Evolutionary conservation across 2,888 invertebrate genomes (phyloP).

Genomic region (Heliconius ethilla): DNA sequence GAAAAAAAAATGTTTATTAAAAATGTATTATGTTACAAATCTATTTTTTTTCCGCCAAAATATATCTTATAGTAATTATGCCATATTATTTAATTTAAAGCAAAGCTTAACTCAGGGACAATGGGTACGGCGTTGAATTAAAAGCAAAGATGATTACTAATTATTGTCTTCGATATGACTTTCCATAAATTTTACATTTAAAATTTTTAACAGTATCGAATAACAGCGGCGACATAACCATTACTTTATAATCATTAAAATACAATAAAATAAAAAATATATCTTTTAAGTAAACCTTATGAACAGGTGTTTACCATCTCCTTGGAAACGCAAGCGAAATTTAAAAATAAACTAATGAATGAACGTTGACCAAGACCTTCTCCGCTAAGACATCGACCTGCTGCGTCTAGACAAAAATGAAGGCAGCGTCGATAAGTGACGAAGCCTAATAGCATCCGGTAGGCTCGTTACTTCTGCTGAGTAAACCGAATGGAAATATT

Average conservation of each 20-base stretch:
- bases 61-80: too few species aligned
- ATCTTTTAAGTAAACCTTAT: constrained; percentile 36
- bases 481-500: neutral
- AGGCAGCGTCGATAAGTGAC: constrained; percentile 44
- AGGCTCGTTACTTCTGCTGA: neutral
- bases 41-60: too few species aligned
- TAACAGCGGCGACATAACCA: neutral
- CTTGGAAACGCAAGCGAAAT: constrained; percentile 47
- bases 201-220: neutral
- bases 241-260: neutral
- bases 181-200: neutral
- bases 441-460: constrained; percentile 33
- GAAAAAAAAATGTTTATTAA: too few species aligned
- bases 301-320: constrained; percentile 44
- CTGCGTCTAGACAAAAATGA: constrained; percentile 48
- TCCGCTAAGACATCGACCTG: constrained; percentile 53
- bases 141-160: neutral
- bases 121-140: neutral
- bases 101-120: too few species aligned
- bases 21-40: too few species aligned
- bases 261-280: neutral
- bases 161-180: neutral
- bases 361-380: constrained; percentile 62
- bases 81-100: too few species aligned
- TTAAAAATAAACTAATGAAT: constrained; percentile 63